Conservation (phyloP, 2,888 invertebrate species). For the Neoascia interrupta region DNA sequence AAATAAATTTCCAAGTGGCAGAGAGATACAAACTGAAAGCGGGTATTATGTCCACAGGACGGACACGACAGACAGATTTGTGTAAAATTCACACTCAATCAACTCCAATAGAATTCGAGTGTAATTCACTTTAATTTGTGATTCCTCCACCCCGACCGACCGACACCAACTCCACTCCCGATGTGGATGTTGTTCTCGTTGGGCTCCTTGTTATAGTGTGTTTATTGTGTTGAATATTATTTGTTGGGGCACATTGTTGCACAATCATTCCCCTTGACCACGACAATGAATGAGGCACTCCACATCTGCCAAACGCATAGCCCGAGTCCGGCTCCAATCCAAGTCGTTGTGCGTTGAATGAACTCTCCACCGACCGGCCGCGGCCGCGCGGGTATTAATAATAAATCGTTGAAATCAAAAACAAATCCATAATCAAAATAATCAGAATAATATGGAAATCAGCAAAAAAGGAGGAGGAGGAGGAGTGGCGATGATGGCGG, state of each 20-base stretch:
- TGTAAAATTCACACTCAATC: slow-evolving; percentile 69
- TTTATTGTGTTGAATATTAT: slow-evolving; percentile 50
- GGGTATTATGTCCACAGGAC: background rate
- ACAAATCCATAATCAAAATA: slow-evolving; percentile 67
- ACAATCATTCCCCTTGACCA: slow-evolving; percentile 66
- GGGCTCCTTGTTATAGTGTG: slow-evolving; percentile 32
- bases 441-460: slow-evolving; percentile 66
- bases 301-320: slow-evolving; percentile 48
- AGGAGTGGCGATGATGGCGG: background rate
- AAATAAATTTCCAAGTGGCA: slow-evolving; percentile 33
- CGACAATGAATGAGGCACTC: slow-evolving; percentile 42
- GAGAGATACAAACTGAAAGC: slow-evolving; percentile 14
- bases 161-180: no score
- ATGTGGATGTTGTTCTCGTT: no score
- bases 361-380: slow-evolving; percentile 8
- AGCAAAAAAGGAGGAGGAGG: background rate
- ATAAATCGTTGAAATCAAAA: slow-evolving; percentile 67
- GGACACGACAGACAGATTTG: slow-evolving; percentile 50
- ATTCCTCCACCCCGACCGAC: slow-evolving; percentile 25
- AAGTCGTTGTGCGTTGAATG: slow-evolving; percentile 28
- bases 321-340: background rate
- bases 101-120: slow-evolving; percentile 69
- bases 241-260: slow-evolving; percentile 57
- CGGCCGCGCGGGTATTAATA: slow-evolving; percentile 39
- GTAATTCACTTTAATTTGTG: slow-evolving; percentile 69